These are phyloP conservation scores for Anarsia innoxiella DNA, from an alignment of 2,888 invertebrate species.

Conservation along the genomic window DNA sequence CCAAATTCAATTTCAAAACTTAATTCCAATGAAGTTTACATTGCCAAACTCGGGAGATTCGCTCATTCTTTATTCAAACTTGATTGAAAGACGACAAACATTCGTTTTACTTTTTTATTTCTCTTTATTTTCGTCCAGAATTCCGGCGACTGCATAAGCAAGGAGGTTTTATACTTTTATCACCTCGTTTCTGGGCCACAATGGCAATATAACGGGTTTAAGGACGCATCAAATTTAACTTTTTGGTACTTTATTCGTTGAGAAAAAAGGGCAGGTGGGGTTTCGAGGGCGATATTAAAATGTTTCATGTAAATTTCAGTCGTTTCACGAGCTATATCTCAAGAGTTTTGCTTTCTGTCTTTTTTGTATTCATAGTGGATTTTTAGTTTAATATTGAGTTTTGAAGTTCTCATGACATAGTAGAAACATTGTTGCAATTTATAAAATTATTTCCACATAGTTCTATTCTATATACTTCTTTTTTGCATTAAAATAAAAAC, in stretches of 20 bases:
- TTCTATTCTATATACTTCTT: too few relatives aligned
- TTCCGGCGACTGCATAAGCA: slow-evolving; percentile 30
- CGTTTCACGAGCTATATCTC: slow-evolving; percentile 54
- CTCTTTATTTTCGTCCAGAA: slow-evolving; percentile 23
- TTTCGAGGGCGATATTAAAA: slow-evolving; percentile 62
- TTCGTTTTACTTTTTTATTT: slow-evolving; percentile 10
- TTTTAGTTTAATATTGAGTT: slow-evolving; percentile 59
- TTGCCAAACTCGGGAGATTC: slow-evolving; percentile 22
- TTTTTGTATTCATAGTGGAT: slow-evolving; percentile 67
- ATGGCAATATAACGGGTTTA: slow-evolving; percentile 37
- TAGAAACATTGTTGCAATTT: background rate
- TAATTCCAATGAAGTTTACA: slow-evolving; percentile 21
- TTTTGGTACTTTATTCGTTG: slow-evolving; percentile 54
- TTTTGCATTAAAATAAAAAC: too few relatives aligned
- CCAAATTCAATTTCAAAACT: slow-evolving; percentile 11
- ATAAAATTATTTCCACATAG: too few relatives aligned
- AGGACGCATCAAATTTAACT: slow-evolving; percentile 44
- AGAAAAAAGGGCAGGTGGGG: slow-evolving; percentile 68
- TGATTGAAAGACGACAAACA: slow-evolving; percentile 32
- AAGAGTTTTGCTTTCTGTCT: slow-evolving; percentile 54
- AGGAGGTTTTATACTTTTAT: slow-evolving; percentile 32
- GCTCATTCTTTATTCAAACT: slow-evolving; percentile 31
- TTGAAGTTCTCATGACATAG: background rate
- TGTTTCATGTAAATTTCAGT: slow-evolving; percentile 70
- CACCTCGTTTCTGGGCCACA: slow-evolving; percentile 27